These are phyloP conservation scores for Halcyon leucocephala DNA, from an alignment of 2,797 vertebrate species.

Conservation along the genomic window DNA sequence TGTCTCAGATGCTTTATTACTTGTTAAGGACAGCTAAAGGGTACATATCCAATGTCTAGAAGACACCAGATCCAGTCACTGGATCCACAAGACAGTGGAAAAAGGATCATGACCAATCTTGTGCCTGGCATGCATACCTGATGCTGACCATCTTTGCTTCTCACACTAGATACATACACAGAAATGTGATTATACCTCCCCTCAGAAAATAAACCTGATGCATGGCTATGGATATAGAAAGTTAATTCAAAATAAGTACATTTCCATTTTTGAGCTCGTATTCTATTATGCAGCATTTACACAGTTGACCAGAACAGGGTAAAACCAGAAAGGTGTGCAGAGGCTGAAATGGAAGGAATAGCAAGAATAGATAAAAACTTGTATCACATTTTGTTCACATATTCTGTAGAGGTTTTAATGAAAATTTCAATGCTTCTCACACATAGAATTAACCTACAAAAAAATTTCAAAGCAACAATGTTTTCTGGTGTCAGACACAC, in stretches of 20 bases:
- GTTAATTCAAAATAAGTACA: background rate
- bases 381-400: background rate
- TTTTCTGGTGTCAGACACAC: background rate
- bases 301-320: background rate
- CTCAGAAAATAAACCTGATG: background rate
- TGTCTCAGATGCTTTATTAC: background rate
- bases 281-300: background rate
- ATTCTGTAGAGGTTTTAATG: background rate
- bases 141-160: background rate
- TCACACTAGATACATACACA: background rate
- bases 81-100: background rate
- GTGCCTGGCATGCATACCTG: background rate
- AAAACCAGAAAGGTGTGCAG: background rate
- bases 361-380: background rate
- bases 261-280: background rate
- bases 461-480: background rate
- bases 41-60: rapidly evolving
- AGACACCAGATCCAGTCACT: background rate
- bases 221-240: background rate
- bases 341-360: constrained; percentile 12
- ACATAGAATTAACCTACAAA: background rate
- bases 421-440: background rate
- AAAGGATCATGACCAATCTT: background rate
- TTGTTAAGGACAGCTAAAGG: background rate
- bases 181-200: background rate